Evolutionary conservation across 2,888 invertebrate genomes (phyloP), one percentile per base, ranked within the genome.

Genomic region (Coleophora deauratella): DNA sequence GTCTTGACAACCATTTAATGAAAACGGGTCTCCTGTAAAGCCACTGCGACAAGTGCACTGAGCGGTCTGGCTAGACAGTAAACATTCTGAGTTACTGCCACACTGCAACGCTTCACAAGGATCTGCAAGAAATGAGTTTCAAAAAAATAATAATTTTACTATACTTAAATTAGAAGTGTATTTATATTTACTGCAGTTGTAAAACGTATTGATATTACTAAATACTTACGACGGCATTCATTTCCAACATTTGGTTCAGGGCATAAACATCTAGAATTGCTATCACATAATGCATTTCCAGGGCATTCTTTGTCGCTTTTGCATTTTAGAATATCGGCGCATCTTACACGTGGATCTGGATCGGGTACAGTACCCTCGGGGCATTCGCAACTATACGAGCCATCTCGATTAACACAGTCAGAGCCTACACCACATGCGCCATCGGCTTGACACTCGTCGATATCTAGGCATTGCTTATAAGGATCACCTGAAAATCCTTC

Each of bases 241-340:
- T 95, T 94, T 55, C 96, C 97, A 54, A 95, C 87, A 66, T 96
- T 96, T 0, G 97, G 97, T 61, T 95, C 95, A 2, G 96, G 96
- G 59, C 97, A 97, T 31, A 95, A 72, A 66, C 97, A 97, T 58
- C 93, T 89, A 44, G 91, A 90, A 49, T 91, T 89, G 7, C 84
- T 66, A 63, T 95, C 93, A 62, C 97, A 97, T 51, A 95, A 84
- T 4, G 96, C 92, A 80, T 97, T 96, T 56, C 96, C 96, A 21
- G 96, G 95, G 72, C 97, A 97, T 50, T 95, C 93, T 38, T 88
- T 88, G 62, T 94, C 91, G 1, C 68, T 73, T 49, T 88, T 87
- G 62, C 97, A 97, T 27, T 90, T 91, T 9, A 95, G 91, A 51
- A 95, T 91, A 60, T 93, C 93, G 36, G 93, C 91, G 66, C 96